Conservation (phyloP, 2,888 invertebrate genomes). For the Cerceris rybyensis region DNA sequence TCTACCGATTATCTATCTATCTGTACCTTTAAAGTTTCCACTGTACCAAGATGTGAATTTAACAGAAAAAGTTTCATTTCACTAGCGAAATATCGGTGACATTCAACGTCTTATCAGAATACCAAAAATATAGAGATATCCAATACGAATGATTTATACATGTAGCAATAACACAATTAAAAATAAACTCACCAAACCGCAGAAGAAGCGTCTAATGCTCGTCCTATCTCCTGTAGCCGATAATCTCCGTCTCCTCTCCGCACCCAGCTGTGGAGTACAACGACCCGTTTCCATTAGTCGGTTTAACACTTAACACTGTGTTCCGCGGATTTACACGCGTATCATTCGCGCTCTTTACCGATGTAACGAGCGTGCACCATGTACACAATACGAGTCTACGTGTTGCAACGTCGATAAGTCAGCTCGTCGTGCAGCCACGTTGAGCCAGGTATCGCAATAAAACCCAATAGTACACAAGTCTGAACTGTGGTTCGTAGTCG, state of each 20-base stretch:
- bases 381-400: conserved; percentile 38
- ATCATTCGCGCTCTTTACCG: conserved; percentile 54
- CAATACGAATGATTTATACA: too few species aligned
- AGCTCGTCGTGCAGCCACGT: conserved; percentile 15
- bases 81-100: too few species aligned
- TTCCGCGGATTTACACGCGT: conserved; percentile 57
- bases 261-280: conserved; percentile 44
- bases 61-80: too few species aligned
- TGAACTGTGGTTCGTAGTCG: conserved; percentile 54
- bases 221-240: conserved; percentile 21
- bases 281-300: conserved; percentile 59
- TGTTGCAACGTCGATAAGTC: conserved; percentile 51
- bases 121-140: too few species aligned
- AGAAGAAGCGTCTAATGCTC: not conserved
- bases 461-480: conserved; percentile 61
- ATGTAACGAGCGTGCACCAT: conserved; percentile 42
- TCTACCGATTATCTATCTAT: too few species aligned
- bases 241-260: conserved; percentile 29
- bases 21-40: too few species aligned
- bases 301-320: conserved; percentile 57
- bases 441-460: conserved; percentile 56
- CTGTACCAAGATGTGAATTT: too few species aligned
- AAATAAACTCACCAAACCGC: too few species aligned
- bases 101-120: too few species aligned
- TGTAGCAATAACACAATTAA: too few species aligned